These are phyloP conservation scores for Saccostrea echinata DNA, from an alignment of 1,140 invertebrate species.

Conservation along the genomic window DNA sequence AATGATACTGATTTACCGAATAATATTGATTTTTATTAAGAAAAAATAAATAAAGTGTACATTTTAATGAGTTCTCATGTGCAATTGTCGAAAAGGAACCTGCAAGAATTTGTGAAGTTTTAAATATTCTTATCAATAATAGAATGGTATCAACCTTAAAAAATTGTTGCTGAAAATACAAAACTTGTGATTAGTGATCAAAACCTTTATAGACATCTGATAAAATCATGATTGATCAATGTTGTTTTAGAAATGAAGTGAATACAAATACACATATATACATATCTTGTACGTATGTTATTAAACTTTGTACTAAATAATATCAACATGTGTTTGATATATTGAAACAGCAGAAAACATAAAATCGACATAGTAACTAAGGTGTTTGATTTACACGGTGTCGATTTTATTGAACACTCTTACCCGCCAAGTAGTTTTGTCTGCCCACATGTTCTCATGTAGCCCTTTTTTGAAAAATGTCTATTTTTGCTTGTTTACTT, in stretches of 20 bases:
- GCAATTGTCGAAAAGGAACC: no score
- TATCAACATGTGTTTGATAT: neutral
- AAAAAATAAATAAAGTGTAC: no score
- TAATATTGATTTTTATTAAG: no score
- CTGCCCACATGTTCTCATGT: neutral
- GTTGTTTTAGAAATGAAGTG: neutral
- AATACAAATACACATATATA: neutral
- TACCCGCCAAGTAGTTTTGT: neutral
- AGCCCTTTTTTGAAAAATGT: neutral
- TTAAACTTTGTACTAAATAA: neutral
- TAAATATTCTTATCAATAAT: no score
- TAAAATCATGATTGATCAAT: no score
- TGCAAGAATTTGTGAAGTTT: no score
- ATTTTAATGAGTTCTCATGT: no score
- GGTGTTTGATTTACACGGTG: neutral
- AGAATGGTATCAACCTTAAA: no score
- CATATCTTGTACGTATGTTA: neutral
- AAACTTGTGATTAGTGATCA: neutral
- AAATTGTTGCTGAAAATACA: no score
- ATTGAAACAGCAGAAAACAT: no score
- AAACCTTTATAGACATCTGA: no score
- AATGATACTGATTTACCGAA: no score
- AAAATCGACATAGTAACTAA: neutral
- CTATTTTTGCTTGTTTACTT: neutral
- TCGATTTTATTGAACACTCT: neutral